These are phyloP conservation scores for Pao palembangensis DNA, from an alignment of 2,113 vertebrate genomes.

Conservation along the genomic window DNA sequence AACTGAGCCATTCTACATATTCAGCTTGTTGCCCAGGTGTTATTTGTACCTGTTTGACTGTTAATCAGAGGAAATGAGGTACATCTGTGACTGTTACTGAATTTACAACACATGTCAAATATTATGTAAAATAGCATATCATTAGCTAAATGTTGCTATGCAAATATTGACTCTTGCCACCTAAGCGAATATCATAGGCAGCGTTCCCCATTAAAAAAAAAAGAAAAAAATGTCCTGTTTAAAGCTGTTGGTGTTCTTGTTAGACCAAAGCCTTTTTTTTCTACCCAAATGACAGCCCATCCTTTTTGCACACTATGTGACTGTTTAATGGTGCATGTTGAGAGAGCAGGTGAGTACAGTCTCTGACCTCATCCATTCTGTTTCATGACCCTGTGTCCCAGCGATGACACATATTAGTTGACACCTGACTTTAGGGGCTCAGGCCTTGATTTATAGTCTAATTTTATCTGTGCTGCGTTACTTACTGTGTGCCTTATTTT, in stretches of 20 bases:
- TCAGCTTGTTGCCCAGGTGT: slow-evolving; percentile 45
- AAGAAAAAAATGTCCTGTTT: slow-evolving; percentile 20
- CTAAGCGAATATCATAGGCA: slow-evolving; percentile 36
- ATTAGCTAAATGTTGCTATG: slow-evolving; percentile 46
- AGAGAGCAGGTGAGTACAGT: slow-evolving; percentile 47
- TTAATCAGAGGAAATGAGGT: slow-evolving; percentile 57
- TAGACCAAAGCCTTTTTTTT: slow-evolving; percentile 30
- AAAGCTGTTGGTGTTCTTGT: slow-evolving; percentile 33
- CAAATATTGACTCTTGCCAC: slow-evolving; percentile 53
- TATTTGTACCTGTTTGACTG: slow-evolving; percentile 59
- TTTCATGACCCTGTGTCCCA: slow-evolving; percentile 66
- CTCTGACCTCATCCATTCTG: slow-evolving; percentile 59
- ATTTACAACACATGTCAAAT: slow-evolving; percentile 39
- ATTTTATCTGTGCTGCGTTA: slow-evolving; percentile 48
- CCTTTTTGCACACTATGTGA: slow-evolving; percentile 53
- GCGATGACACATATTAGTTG: slow-evolving; percentile 69
- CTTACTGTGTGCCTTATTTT: slow-evolving; percentile 36
- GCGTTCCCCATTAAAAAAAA: slow-evolving; percentile 7
- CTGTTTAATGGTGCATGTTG: slow-evolving; percentile 67
- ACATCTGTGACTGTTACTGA: slow-evolving; percentile 39
- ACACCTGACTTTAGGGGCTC: slow-evolving; percentile 68
- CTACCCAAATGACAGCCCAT: slow-evolving; percentile 53
- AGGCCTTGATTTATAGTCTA: slow-evolving; percentile 62
- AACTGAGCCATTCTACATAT: slow-evolving; percentile 61
- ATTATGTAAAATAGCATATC: slow-evolving; percentile 47